phyloP scores from a whole-genome alignment of 2,888 invertebrate species.

The Alviniconcha strummeri region DNA sequence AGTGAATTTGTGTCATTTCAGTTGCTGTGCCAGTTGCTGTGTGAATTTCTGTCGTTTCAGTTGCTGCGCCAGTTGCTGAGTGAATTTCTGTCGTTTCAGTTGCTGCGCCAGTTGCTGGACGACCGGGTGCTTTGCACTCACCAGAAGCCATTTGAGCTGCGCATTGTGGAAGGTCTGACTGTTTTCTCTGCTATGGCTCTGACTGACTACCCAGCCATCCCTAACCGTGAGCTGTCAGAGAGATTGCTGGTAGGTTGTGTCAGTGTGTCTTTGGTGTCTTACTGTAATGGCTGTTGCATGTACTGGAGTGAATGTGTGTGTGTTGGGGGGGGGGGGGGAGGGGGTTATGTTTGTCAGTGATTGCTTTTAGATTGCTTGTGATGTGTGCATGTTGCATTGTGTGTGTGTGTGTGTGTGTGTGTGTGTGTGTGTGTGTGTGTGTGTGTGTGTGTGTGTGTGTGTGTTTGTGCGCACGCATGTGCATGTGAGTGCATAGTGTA shows the following conservation, averaged over 20 bases:
- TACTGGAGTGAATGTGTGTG: not conserved
- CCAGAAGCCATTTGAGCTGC: conserved; percentile 72
- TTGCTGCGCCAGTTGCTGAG: not conserved
- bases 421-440: not conserved
- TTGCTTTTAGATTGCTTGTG: not conserved
- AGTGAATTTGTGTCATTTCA: not conserved
- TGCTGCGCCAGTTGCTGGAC: conserved; percentile 70
- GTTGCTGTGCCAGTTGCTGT: not conserved
- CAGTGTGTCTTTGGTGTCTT: not conserved
- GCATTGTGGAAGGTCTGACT: conserved; percentile 69
- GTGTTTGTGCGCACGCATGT: too few relatives aligned
- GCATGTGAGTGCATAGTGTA: too few relatives aligned
- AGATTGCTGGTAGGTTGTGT: conserved; percentile 65
- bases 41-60: not conserved
- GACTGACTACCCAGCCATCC: conserved; percentile 63
- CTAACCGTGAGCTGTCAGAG: conserved; percentile 58
- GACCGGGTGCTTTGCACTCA: conserved; percentile 69
- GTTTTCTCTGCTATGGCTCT: conserved; percentile 69
- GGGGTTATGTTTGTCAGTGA: not conserved
- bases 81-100: conserved; percentile 46
- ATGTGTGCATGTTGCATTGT: not conserved
- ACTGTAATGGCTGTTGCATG: not conserved
- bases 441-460: not conserved
- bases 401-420: not conserved
- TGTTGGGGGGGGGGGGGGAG: not conserved